These are phyloP conservation scores for Drosophila parvula DNA, from an alignment of 1,140 invertebrate species.

Conservation along the genomic window DNA sequence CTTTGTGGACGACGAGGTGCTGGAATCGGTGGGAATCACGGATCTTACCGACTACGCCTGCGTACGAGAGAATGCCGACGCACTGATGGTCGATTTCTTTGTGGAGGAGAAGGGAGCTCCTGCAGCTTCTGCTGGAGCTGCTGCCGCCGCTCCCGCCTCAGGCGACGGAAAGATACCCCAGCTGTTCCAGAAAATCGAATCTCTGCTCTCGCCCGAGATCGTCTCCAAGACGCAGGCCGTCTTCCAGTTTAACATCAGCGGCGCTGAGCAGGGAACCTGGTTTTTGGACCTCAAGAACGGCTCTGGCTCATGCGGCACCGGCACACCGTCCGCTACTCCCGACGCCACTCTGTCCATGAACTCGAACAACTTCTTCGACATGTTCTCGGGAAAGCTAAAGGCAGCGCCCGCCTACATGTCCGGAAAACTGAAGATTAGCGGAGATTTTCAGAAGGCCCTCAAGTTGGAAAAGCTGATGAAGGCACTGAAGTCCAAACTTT, in stretches of 20 bases:
- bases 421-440: conserved; percentile 97
- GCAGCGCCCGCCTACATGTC: conserved; percentile 97
- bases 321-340: conserved; percentile 88
- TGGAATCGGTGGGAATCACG: conserved; percentile 91
- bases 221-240: conserved; percentile 93
- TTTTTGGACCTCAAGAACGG: conserved; percentile 96
- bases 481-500: conserved; percentile 90
- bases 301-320: conserved; percentile 90
- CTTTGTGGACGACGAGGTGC: conserved; percentile 96
- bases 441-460: conserved; percentile 97
- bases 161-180: conserved; percentile 59
- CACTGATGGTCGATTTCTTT: conserved; percentile 96
- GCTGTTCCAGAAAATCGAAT: conserved; percentile 76
- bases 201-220: conserved; percentile 89
- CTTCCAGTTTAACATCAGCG: conserved; percentile 95
- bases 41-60: conserved; percentile 96
- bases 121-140: background rate
- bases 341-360: conserved; percentile 96
- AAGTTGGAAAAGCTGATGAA: conserved; percentile 97
- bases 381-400: conserved; percentile 94
- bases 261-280: conserved; percentile 92
- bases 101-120: conserved; percentile 86
- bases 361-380: conserved; percentile 89
- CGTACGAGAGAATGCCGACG: conserved; percentile 88
- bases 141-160: conserved; percentile 4